These are phyloP conservation scores for Cavia porcellus DNA, from an alignment of 2,113 vertebrate species.

Conservation along the genomic window DNA sequence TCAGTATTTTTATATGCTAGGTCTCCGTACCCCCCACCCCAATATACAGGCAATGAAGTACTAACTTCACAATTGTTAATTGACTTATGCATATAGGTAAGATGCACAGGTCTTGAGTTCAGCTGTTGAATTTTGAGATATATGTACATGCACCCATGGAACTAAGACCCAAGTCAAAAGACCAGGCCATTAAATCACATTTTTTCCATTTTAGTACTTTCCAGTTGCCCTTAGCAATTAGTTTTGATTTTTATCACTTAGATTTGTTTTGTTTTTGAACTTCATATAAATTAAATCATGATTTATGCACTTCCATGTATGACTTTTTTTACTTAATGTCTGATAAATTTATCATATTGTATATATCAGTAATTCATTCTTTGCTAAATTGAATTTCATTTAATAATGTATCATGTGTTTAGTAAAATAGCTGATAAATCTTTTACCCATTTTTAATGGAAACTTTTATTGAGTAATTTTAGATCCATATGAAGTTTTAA, in stretches of 20 bases:
- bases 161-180: slow-evolving; percentile 1
- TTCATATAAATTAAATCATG: not conserved
- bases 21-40: not conserved
- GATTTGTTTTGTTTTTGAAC: not conserved
- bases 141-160: not conserved
- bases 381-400: slow-evolving; percentile 4
- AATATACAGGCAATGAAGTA: not conserved
- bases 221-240: not conserved
- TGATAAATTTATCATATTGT: not conserved
- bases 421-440: slow-evolving; percentile 14
- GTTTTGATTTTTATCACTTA: slow-evolving; percentile 21
- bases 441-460: slow-evolving; percentile 38
- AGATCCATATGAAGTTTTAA: not conserved
- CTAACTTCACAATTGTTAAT: not conserved
- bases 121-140: slow-evolving; percentile 1
- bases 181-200: not conserved
- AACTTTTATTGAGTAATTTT: slow-evolving; percentile 53
- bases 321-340: slow-evolving; percentile 1
- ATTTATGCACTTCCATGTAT: not conserved
- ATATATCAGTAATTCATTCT: not conserved
- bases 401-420: not conserved
- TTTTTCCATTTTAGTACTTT: not conserved
- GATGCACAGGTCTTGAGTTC: not conserved
- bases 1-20: slow-evolving; percentile 16
- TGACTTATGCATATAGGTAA: not conserved